Evolutionary conservation across 1,140 invertebrate species (phyloP), one percentile per base, ranked within the genome.

Genomic region (Leptinotarsa defecta): DNA sequence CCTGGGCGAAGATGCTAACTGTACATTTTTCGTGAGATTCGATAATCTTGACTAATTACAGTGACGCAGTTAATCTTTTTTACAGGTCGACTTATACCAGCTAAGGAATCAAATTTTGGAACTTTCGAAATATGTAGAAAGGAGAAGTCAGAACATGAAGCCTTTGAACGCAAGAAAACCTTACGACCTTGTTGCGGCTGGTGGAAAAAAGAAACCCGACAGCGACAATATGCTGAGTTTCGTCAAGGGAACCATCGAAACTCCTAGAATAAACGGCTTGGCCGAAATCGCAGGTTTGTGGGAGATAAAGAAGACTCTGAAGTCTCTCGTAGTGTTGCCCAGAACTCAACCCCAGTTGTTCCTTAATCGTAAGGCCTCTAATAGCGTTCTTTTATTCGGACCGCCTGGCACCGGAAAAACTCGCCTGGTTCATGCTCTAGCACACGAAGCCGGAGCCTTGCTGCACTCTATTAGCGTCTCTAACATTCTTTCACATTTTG

Each of bases 391-490:
- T 73, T 83, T 94, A 5, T 93, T 91, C 85, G 93, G 93, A 6
- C 89, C 91, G 17, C 92, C 91, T 62, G 93, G 93, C 13, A 92
- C 91, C 48, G 92, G 92, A 3, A 94, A 94, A 85, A 93, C 92
- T 3, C 83, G 89, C 34, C 77, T 93, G 27, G 91, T 89, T 4
- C 86, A 89, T 43, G 90, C 89, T 19, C 74, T 90, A 48, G 88
- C 89, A 13, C 84, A 81, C 4, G 89, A 93, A 83, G 82, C 87
- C 81, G 73, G 84, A 77, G 77, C 87, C 20, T 82, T 83, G 4
- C 87, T 90, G 61, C 89, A 89, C 80, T 86, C 83, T 78, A 84
- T 90, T n/a, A 88, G 89, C 13, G 86, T 87, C 77, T 85, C 87
- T 20, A 87, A 89, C 82, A 83, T 91, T 4, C 77, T 90, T 17